Base-by-base conservation (phyloP, 2,797 vertebrate species). In the Gymnopithys bicolor region DNA sequence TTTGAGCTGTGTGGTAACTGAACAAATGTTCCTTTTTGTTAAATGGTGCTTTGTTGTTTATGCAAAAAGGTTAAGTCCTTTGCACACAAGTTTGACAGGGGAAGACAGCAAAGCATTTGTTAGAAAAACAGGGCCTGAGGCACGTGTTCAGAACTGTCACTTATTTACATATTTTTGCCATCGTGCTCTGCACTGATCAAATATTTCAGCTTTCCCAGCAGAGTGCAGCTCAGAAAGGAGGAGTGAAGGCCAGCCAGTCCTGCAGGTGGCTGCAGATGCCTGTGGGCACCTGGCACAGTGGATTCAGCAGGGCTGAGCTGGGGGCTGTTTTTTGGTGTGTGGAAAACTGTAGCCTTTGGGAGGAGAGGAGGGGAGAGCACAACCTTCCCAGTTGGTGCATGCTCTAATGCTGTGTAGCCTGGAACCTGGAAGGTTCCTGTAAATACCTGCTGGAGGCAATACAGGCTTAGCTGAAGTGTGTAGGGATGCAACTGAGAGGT, bases 381-480 rank as follows among this genome's bases (percentile, higher is more conserved):
- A 76, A 8, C 78, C 37, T 70, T 81, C 30, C 17, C 7, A 19
- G 69, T 39, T 89, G 89, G 80, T 86, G 71, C 4, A 2, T 62
- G 49, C 80, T 85, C 19, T 69, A 13, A 51, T 2, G 11, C 62
- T 19, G 1, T 12, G 30, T 4, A 28, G 41, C 55, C 76, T 63
- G 55, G 81, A 88, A 69, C 46, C 25, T 73, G 84, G 73, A 93
- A 80, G 68, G 12, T 19, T 19, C 62, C 64, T 89, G 37, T 95
- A 80, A 95, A 91, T 91, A 90, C 77, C 79, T 85, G 69, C 64
- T 85, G 43, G 87, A 81, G 49, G 93, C 86, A 49, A 78, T 81
- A 52, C 35, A 48, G 53, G 33, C 69, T 90, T 90, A 51, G 52
- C 39, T 83, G n/a, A 24, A 30, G 62, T 69, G 28, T 5, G 5